These are phyloP conservation scores for Hesperophylax magnus DNA, from an alignment of 1,140 invertebrate genomes.

Conservation along the genomic window DNA sequence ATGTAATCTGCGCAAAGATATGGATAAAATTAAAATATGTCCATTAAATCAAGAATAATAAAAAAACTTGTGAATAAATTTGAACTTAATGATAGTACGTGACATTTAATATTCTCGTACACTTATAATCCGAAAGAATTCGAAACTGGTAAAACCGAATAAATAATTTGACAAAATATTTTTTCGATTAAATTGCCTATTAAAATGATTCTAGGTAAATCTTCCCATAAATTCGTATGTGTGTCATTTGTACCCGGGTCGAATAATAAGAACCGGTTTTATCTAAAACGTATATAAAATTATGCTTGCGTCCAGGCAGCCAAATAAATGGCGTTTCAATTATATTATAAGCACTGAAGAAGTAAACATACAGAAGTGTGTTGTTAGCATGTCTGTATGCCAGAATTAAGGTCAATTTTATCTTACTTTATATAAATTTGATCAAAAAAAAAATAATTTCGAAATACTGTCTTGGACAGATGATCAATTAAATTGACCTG, in stretches of 20 bases:
- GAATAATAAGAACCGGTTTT: conserved; percentile 25
- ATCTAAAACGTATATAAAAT: background rate
- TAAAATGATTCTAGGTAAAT: conserved; percentile 41
- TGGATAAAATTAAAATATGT: conserved; percentile 62
- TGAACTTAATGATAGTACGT: conserved; percentile 59
- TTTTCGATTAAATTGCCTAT: conserved; percentile 22
- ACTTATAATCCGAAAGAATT: conserved; percentile 24
- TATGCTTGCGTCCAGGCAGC: background rate
- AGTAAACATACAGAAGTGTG: too few species aligned
- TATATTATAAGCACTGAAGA: too few species aligned
- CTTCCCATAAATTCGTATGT: conserved; percentile 41
- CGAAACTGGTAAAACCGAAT: conserved; percentile 4
- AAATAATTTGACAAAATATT: conserved; percentile 13
- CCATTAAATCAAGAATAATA: conserved; percentile 63
- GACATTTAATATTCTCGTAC: conserved; percentile 33
- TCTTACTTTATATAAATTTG: too few species aligned
- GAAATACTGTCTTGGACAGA: too few species aligned
- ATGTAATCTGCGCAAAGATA: conserved; percentile 10
- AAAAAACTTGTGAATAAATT: conserved; percentile 62
- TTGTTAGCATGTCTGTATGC: too few species aligned
- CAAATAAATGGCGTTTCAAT: too few species aligned
- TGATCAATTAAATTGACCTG: too few species aligned
- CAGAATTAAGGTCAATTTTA: too few species aligned
- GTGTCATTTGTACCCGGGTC: conserved; percentile 36
- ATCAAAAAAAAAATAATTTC: too few species aligned